Percentiles rank a stretch among this genome's conserved stretches.
phyloP scores from a whole-genome alignment of 2,113 vertebrate species.

The Hiodon tergisus region DNA sequence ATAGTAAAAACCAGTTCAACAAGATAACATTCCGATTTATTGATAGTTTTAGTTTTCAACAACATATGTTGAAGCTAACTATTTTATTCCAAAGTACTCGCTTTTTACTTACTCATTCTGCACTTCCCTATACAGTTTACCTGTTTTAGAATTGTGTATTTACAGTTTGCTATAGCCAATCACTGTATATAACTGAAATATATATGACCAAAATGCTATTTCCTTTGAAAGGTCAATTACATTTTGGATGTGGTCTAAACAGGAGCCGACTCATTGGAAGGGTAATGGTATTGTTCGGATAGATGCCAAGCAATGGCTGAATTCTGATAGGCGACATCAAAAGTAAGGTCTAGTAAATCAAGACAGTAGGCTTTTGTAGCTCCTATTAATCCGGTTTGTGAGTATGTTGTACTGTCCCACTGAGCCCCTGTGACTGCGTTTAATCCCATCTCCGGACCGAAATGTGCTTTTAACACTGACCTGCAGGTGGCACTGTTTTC shows the following conservation, averaged over 20 bases:
- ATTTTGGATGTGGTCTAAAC: neutral
- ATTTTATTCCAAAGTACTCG: too few relatives aligned
- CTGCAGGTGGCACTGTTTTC: constrained; percentile 13
- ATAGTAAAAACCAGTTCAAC: too few relatives aligned
- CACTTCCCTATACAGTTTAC: too few relatives aligned
- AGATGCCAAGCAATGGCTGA: neutral
- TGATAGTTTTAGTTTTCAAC: too few relatives aligned
- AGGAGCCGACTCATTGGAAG: neutral
- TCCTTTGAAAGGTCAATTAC: neutral
- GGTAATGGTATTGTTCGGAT: neutral
- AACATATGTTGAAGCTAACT: too few relatives aligned
- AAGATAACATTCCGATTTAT: too few relatives aligned
- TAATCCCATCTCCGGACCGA: neutral
- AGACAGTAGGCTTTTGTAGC: neutral
- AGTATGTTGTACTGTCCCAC: neutral
- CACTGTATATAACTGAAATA: too few relatives aligned
- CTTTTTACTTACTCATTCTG: too few relatives aligned
- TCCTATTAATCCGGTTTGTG: neutral
- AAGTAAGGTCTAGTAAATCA: neutral
- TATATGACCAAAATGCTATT: neutral
- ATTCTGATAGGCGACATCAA: neutral
- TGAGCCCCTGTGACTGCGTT: neutral
- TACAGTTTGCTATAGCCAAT: too few relatives aligned
- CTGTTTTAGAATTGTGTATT: too few relatives aligned
- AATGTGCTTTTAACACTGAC: neutral